These are phyloP conservation scores for Archips xylosteana DNA, from an alignment of 2,888 invertebrate species.

Conservation along the genomic window DNA sequence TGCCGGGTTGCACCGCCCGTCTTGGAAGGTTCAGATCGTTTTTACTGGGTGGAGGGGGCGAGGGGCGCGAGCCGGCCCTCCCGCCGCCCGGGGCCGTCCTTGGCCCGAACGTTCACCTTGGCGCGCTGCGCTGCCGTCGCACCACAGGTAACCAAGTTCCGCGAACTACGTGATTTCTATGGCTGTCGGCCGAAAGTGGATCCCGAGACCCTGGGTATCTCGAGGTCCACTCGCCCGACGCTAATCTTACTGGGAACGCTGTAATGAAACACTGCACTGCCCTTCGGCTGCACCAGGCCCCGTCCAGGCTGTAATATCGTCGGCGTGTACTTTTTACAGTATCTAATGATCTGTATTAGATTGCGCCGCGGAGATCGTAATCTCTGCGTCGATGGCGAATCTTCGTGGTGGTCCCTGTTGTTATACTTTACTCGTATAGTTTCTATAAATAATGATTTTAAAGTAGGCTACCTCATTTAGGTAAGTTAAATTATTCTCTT, in stretches of 20 bases:
- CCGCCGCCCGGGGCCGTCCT: conserved; percentile 80
- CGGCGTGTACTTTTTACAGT: conserved; percentile 59
- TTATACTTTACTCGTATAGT: conserved; percentile 49
- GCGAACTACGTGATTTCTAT: conserved; percentile 85
- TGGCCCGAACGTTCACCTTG: conserved; percentile 85
- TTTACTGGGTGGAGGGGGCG: conserved; percentile 68
- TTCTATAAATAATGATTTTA: conserved; percentile 57
- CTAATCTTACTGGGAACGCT: conserved; percentile 72
- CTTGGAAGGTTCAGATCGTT: conserved; percentile 78
- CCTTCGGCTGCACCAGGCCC: conserved; percentile 52
- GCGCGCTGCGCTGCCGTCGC: conserved; percentile 78
- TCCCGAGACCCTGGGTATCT: conserved; percentile 63
- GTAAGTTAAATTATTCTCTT: neutral
- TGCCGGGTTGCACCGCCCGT: conserved; percentile 75
- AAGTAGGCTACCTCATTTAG: conserved; percentile 23
- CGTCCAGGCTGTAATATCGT: conserved; percentile 52
- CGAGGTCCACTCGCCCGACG: conserved; percentile 62
- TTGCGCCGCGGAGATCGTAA: conserved; percentile 51
- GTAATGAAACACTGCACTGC: conserved; percentile 72
- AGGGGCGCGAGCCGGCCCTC: conserved; percentile 67
- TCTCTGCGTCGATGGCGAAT: conserved; percentile 44
- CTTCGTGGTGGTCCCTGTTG: conserved; percentile 72
- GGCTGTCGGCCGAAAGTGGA: conserved; percentile 79
- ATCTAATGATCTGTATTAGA: conserved; percentile 58
- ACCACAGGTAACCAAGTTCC: conserved; percentile 85